Base-by-base conservation (phyloP, 2,113 vertebrate genomes). In the Phyllostomus discolor region DNA sequence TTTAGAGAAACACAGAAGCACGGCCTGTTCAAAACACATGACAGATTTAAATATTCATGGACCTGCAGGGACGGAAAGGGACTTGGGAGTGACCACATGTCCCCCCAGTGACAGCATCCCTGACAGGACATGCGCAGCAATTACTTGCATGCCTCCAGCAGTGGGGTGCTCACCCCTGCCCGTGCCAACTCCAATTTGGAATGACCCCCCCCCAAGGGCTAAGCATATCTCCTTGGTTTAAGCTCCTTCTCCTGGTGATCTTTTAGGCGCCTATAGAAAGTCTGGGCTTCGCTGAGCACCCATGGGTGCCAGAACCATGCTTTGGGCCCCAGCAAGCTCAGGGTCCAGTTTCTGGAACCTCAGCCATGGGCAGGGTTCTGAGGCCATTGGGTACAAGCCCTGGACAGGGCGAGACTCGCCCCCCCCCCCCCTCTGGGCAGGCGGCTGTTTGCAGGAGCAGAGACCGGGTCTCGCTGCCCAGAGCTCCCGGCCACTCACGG, bases 391-490 rank as follows among this genome's bases (percentile, higher is more conserved):
- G 16, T 59, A 7, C 19, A 52, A 66, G 67, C 33, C 4, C 10
- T 38, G 59, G 72, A 35, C 46, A 31, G 10, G 7, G 54, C 3
- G 14, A 33, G 52, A 64, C 64, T 41, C 0, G 0, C 16, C 33
- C 46, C 3, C 10, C 46, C 3, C 7, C 2, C 3, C 54, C 31
- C 26, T 7, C 7, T 0, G 1, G 41, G 22, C 22, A 5, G 35
- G 54, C 1, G 0, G 19, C 22, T 35, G 9, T 62, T 28, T 10
- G 19, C 12, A 4, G 22, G 48, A 43, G 12, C 0, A 0, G 15
- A 17, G 24, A 59, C n/a, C 59, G 54, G 38, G 50, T 11, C 24
- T 52, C 7, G 28, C 8, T 12, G 11, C 75, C 66, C 33, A 8
- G 31, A 16, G 8, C 35, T 38, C 17, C 57, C 4, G 31, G 14